Conservation (phyloP, 2,113 vertebrate genomes). For the Baryphthengus martii region DNA sequence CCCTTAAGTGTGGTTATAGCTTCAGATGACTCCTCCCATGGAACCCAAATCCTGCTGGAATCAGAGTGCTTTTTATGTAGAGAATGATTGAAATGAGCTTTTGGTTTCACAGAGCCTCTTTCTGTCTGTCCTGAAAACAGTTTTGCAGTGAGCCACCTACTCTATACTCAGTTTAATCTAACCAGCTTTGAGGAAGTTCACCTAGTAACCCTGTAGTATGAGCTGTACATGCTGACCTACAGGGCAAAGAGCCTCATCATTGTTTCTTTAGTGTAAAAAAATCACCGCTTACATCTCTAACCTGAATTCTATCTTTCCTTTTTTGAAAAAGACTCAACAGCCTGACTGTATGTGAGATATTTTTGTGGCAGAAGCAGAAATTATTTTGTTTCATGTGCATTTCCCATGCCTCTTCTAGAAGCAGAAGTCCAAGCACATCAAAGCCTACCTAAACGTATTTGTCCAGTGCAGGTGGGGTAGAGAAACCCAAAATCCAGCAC, state of each 20-base stretch:
- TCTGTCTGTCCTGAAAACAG: background rate
- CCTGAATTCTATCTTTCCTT: background rate
- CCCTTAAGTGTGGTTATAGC: conserved; percentile 35
- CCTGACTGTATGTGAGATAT: background rate
- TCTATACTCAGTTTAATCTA: background rate
- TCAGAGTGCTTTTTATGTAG: background rate
- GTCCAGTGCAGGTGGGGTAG: background rate
- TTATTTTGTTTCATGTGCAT: background rate
- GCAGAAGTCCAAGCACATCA: background rate
- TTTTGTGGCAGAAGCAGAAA: background rate
- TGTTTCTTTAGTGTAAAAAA: background rate
- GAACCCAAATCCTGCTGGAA: background rate
- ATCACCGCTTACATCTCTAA: background rate
- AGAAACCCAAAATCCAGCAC: background rate
- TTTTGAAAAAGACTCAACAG: background rate
- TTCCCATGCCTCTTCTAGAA: background rate
- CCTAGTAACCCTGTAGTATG: background rate
- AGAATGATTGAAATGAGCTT: background rate
- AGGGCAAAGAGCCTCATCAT: background rate
- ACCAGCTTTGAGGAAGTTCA: background rate
- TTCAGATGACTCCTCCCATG: background rate
- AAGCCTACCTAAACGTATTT: background rate
- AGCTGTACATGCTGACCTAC: background rate
- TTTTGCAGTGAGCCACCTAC: background rate
- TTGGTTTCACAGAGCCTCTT: background rate